These are phyloP conservation scores for Petromus typicus DNA, from an alignment of 2,113 vertebrate genomes.

Conservation along the genomic window DNA sequence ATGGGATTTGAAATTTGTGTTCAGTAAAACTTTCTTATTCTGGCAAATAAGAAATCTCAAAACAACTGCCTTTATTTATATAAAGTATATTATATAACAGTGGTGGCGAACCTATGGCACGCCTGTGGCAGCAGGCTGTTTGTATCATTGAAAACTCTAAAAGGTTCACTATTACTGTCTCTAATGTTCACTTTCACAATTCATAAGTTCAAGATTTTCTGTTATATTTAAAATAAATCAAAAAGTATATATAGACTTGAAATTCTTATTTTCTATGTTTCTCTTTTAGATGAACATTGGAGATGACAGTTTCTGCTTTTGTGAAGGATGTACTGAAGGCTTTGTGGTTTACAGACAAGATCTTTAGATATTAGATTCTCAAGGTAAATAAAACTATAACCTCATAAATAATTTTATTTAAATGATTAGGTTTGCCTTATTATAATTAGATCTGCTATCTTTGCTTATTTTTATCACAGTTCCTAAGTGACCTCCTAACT, in stretches of 20 bases:
- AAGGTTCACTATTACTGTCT: not conserved
- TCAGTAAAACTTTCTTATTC: not conserved
- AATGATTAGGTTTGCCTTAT: not conserved
- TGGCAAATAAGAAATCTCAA: not conserved
- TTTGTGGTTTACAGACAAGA: conserved; percentile 83
- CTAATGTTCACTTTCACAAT: not conserved
- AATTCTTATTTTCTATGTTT: conserved; percentile 16
- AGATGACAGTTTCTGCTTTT: conserved; percentile 78
- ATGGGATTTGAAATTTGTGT: not conserved
- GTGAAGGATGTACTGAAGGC: conserved; percentile 77
- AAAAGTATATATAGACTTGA: not conserved
- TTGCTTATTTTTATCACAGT: not conserved
- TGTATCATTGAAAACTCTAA: not conserved
- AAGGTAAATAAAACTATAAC: conserved; percentile 78
- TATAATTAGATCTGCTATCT: conserved; percentile 18
- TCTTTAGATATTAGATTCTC: conserved; percentile 83
- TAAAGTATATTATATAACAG: not conserved
- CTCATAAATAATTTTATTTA: conserved; percentile 46
- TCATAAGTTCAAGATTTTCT: conserved; percentile 24
- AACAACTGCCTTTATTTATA: conserved; percentile 7
- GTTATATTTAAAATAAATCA: conserved; percentile 53
- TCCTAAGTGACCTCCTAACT: not conserved
- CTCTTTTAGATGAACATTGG: conserved; percentile 82
- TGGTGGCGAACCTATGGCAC: not conserved
- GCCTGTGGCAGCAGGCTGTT: not conserved